These are phyloP conservation scores for Catonia carolina DNA, from an alignment of 2,888 invertebrate species.

Conservation along the genomic window DNA sequence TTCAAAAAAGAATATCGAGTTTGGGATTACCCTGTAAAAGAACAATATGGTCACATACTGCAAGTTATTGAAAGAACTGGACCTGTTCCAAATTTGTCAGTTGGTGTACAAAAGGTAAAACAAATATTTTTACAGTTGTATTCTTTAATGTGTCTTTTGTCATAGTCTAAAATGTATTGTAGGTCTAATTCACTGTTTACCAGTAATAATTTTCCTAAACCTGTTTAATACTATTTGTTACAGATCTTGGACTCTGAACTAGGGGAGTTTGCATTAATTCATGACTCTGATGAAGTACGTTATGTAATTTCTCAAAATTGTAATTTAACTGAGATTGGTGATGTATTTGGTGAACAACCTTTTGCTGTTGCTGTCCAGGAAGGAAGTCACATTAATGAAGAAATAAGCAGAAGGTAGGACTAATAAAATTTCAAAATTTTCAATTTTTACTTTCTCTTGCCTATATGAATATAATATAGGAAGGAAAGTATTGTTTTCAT, in stretches of 20 bases:
- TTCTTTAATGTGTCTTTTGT: no score
- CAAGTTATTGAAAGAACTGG: slow-evolving; percentile 73
- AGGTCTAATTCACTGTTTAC: no score
- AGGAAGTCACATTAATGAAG: slow-evolving; percentile 69
- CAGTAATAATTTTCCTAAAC: no score
- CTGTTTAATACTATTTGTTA: no score
- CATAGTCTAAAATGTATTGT: no score
- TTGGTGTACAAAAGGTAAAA: slow-evolving; percentile 63
- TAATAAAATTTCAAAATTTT: no score
- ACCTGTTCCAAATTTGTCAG: slow-evolving; percentile 61
- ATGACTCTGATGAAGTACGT: slow-evolving; percentile 77
- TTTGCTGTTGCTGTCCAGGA: slow-evolving; percentile 85
- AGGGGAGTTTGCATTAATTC: slow-evolving; percentile 83
- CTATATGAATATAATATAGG: no score
- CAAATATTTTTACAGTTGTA: no score
- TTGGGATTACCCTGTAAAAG: slow-evolving; percentile 89
- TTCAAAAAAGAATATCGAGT: slow-evolving; percentile 73
- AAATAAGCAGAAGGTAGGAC: slow-evolving; percentile 52
- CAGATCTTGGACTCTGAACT: slow-evolving; percentile 62
- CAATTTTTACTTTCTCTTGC: no score
- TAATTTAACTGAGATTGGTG: slow-evolving; percentile 80
- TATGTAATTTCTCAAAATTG: slow-evolving; percentile 78
- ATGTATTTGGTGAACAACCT: slow-evolving; percentile 83
- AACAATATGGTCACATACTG: slow-evolving; percentile 83
- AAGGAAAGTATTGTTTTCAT: no score